Conservation (phyloP, 2,888 invertebrate genomes). For the Ormyrus nitidulus region DNA sequence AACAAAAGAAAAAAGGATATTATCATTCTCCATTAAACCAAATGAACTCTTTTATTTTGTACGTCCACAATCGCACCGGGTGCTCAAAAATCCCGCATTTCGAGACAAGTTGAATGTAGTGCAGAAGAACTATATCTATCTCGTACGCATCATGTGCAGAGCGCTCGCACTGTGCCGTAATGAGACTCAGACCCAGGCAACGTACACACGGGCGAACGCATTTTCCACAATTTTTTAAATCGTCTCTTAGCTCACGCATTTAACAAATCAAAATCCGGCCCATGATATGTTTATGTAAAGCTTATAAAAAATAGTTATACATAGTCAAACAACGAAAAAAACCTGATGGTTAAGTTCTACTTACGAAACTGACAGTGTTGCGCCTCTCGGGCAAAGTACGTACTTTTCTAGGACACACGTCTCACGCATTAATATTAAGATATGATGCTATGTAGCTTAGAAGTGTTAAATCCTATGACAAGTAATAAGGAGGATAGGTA, state of each 20-base stretch:
- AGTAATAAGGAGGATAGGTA: slow-evolving; percentile 63
- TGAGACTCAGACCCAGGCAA: too few species aligned
- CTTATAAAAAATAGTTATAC: slow-evolving; percentile 56
- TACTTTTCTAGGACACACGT: slow-evolving; percentile 75
- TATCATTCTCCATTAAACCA: slow-evolving; percentile 12
- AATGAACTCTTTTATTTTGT: slow-evolving; percentile 13
- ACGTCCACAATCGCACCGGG: not conserved
- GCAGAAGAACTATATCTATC: not conserved
- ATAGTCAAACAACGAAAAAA: slow-evolving; percentile 65
- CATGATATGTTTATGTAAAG: slow-evolving; percentile 62
- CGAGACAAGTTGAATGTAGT: slow-evolving; percentile 11
- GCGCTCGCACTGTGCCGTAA: too few species aligned
- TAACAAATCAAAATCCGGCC: slow-evolving; percentile 71
- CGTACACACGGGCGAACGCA: slow-evolving; percentile 13
- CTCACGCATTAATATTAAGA: slow-evolving; percentile 74
- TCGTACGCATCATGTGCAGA: too few species aligned
- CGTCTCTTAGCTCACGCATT: slow-evolving; percentile 52
- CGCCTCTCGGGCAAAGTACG: slow-evolving; percentile 74
- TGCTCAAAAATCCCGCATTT: slow-evolving; percentile 9
- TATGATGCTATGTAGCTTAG: slow-evolving; percentile 71
- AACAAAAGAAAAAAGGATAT: not conserved
- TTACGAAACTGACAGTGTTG: slow-evolving; percentile 75
- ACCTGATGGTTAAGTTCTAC: slow-evolving; percentile 72
- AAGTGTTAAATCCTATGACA: slow-evolving; percentile 73
- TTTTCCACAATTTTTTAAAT: slow-evolving; percentile 36